Conservation (phyloP, 35 echinoderm and acorn worm genomes). For the Ptychodera flava region DNA sequence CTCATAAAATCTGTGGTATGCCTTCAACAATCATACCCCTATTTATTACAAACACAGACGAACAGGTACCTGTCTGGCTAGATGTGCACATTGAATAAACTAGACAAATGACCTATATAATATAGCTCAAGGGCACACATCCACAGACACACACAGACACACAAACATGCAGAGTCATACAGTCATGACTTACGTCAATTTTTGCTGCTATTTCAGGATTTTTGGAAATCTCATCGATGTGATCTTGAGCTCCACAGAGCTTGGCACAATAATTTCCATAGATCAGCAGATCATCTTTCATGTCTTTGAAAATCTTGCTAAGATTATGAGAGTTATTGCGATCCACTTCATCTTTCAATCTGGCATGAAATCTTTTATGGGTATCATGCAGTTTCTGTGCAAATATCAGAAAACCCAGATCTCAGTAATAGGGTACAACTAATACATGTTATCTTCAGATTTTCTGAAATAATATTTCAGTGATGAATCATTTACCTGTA, state of each 20-base stretch:
- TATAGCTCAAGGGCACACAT: no score
- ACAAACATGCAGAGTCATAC: not conserved
- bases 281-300: slow-evolving; percentile 53
- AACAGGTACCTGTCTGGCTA: no score
- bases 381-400: slow-evolving; percentile 52
- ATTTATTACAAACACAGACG: no score
- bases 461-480: no score
- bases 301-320: slow-evolving; percentile 70
- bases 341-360: slow-evolving; percentile 33
- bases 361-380: slow-evolving; percentile 38
- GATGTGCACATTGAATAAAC: no score
- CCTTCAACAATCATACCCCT: no score
- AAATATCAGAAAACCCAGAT: not conserved
- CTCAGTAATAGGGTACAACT: no score
- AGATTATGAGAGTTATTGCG: slow-evolving; percentile 32
- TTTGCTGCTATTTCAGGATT: slow-evolving; percentile 26
- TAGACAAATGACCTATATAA: no score
- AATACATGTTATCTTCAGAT: no score
- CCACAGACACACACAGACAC: not conserved
- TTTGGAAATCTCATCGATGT: slow-evolving; percentile 65
- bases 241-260: slow-evolving; percentile 59
- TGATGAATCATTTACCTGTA: no score
- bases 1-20: no score
- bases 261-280: slow-evolving; percentile 82
- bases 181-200: slow-evolving; percentile 55